Conservation (phyloP, 2,888 invertebrate genomes). For the Agrochola lota region DNA sequence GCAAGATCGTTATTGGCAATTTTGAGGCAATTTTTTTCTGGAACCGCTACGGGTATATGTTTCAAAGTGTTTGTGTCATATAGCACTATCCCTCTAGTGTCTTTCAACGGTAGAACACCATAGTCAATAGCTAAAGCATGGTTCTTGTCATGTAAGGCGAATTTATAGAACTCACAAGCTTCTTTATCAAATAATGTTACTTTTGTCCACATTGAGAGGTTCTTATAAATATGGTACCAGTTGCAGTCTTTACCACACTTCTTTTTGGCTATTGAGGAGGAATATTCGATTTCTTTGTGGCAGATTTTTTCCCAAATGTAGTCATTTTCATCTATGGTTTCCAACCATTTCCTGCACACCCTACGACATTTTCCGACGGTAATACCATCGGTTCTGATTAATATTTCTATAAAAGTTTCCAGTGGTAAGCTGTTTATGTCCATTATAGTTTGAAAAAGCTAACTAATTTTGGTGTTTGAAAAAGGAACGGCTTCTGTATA, state of each 20-base stretch:
- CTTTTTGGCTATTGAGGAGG: constrained; percentile 81
- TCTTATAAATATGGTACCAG: constrained; percentile 84
- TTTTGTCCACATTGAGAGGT: constrained; percentile 79
- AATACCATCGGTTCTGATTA: constrained; percentile 76
- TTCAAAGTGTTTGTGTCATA: constrained; percentile 80
- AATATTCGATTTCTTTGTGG: constrained; percentile 74
- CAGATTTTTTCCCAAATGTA: constrained; percentile 81
- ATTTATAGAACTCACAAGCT: constrained; percentile 79
- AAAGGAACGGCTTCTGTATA: neutral
- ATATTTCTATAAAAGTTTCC: constrained; percentile 82
- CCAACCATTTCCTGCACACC: constrained; percentile 81
- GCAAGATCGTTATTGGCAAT: constrained; percentile 79
- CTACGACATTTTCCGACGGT: constrained; percentile 79
- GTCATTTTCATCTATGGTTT: constrained; percentile 76
- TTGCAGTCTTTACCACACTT: constrained; percentile 76
- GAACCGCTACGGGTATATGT: constrained; percentile 80
- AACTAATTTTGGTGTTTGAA: neutral
- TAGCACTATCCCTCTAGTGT: constrained; percentile 77
- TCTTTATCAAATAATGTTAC: constrained; percentile 70
- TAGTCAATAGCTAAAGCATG: constrained; percentile 79
- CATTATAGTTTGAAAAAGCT: constrained; percentile 56
- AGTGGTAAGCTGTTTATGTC: constrained; percentile 76
- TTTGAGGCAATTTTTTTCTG: constrained; percentile 78
- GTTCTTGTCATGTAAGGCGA: constrained; percentile 77
- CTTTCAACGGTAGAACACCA: constrained; percentile 80